phyloP scores from a whole-genome alignment of 2,113 vertebrate genomes.

The Hymenochirus boettgeri region DNA sequence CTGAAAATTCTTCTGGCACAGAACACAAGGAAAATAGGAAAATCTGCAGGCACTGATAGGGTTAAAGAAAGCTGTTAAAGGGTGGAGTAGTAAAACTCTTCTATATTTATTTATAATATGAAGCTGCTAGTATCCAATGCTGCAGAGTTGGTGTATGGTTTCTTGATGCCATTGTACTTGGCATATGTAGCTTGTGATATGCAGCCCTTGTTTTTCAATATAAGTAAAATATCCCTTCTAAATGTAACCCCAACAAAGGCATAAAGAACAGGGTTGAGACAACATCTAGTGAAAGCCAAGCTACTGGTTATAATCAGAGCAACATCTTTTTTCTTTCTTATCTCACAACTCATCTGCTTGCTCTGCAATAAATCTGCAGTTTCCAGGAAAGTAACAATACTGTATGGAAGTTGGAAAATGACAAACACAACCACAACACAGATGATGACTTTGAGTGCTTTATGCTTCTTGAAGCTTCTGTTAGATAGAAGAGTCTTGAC shows the following conservation, averaged over 20 bases:
- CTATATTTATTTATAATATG: slow-evolving; percentile 15
- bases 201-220: slow-evolving; percentile 58
- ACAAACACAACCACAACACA: slow-evolving; percentile 78
- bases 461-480: slow-evolving; percentile 64
- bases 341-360: slow-evolving; percentile 56
- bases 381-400: slow-evolving; percentile 68
- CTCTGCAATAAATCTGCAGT: slow-evolving; percentile 53
- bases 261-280: slow-evolving; percentile 88
- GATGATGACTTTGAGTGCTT: slow-evolving; percentile 75
- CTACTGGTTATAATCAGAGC: slow-evolving; percentile 72
- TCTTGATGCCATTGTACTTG: neutral
- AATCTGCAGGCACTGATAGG: too few relatives aligned
- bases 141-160: neutral
- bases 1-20: too few relatives aligned
- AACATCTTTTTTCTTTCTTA: slow-evolving; percentile 62
- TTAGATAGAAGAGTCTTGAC: slow-evolving; percentile 65
- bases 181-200: rapidly evolving
- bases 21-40: too few relatives aligned
- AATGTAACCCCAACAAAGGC: slow-evolving; percentile 84
- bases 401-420: slow-evolving; percentile 84
- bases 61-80: too few relatives aligned
- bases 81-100: too few relatives aligned
- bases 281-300: slow-evolving; percentile 81
- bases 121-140: slow-evolving; percentile 17
- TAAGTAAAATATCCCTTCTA: slow-evolving; percentile 68